Percentiles rank a stretch among this genome's conserved stretches.
phyloP scores from a whole-genome alignment of 1,140 invertebrate genomes.

The Conopomorpha cramerella region DNA sequence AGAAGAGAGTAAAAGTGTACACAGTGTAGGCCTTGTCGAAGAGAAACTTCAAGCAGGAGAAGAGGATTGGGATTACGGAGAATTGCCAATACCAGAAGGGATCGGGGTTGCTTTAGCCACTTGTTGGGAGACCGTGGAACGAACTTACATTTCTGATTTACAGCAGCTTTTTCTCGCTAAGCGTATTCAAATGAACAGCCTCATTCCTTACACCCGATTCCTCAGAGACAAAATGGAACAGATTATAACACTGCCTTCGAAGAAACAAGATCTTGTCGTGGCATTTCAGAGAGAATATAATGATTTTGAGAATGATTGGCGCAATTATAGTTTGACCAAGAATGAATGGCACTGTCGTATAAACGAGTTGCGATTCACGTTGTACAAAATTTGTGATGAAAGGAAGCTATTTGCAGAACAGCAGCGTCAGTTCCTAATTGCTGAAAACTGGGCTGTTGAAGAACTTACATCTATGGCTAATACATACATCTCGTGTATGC shows the following conservation, averaged over 20 bases:
- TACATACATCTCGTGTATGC: conserved; percentile 58
- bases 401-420: conserved; percentile 55
- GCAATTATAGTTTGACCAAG: conserved; percentile 48
- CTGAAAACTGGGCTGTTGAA: conserved; percentile 55
- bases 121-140: conserved; percentile 63
- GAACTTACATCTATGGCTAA: conserved; percentile 59
- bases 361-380: conserved; percentile 31
- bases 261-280: conserved; percentile 57
- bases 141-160: conserved; percentile 56
- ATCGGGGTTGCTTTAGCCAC: conserved; percentile 46
- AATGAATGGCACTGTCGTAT: conserved; percentile 52
- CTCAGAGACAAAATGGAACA: conserved; percentile 55
- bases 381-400: conserved; percentile 59
- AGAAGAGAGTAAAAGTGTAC: too few species aligned
- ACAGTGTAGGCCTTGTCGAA: too few species aligned
- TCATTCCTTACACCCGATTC: conserved; percentile 58
- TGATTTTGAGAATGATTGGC: conserved; percentile 58
- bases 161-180: conserved; percentile 59
- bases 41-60: too few species aligned
- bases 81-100: conserved; percentile 35
- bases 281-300: conserved; percentile 63
- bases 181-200: conserved; percentile 48
- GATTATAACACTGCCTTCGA: conserved; percentile 58
- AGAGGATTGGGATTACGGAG: conserved; percentile 55
- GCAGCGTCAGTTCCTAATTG: conserved; percentile 48